phyloP scores from a whole-genome alignment of 2,888 invertebrate genomes.

The Allolobophora icterica region DNA sequence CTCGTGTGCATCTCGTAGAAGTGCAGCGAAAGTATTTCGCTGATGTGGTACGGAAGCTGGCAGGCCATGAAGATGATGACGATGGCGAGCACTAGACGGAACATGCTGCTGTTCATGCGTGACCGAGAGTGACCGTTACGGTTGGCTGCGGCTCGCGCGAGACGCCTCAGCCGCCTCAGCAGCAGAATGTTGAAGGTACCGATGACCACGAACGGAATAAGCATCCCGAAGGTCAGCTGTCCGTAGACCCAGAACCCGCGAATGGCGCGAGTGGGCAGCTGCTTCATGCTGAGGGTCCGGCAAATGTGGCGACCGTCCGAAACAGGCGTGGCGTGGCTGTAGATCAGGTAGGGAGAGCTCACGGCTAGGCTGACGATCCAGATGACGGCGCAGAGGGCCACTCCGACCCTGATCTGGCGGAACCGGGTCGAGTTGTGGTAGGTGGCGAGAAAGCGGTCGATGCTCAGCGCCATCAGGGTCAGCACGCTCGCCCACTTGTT shows the following conservation, averaged over 20 bases:
- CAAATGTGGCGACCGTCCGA: background rate
- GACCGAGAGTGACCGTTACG: slow-evolving; percentile 20
- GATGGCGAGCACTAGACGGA: slow-evolving; percentile 42
- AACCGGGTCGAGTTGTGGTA: slow-evolving; percentile 41
- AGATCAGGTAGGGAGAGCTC: slow-evolving; percentile 24
- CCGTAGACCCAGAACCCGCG: slow-evolving; percentile 12
- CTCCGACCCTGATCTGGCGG: slow-evolving; percentile 43
- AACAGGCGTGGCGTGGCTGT: background rate
- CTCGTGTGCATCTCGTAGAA: background rate
- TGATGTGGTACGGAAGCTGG: slow-evolving; percentile 44
- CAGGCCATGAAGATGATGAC: slow-evolving; percentile 44
- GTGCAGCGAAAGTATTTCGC: slow-evolving; percentile 35
- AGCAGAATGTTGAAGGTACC: slow-evolving; percentile 14
- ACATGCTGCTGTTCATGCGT: slow-evolving; percentile 13
- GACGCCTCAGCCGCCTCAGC: background rate
- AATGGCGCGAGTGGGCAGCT: background rate
- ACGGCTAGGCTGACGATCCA: slow-evolving; percentile 40
- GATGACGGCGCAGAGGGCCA: slow-evolving; percentile 38
- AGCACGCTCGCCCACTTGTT: slow-evolving; percentile 44
- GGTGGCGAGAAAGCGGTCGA: slow-evolving; percentile 47
- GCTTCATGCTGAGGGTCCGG: slow-evolving; percentile 1
- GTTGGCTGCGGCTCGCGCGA: slow-evolving; percentile 7
- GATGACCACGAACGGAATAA: background rate
- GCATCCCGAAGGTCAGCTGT: background rate
- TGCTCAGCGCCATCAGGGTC: slow-evolving; percentile 44